A percentile compares a stretch with the other conserved stretches of the same genome.
Conservation (phyloP, 1,140 invertebrate genomes). For the Limonius californicus region DNA sequence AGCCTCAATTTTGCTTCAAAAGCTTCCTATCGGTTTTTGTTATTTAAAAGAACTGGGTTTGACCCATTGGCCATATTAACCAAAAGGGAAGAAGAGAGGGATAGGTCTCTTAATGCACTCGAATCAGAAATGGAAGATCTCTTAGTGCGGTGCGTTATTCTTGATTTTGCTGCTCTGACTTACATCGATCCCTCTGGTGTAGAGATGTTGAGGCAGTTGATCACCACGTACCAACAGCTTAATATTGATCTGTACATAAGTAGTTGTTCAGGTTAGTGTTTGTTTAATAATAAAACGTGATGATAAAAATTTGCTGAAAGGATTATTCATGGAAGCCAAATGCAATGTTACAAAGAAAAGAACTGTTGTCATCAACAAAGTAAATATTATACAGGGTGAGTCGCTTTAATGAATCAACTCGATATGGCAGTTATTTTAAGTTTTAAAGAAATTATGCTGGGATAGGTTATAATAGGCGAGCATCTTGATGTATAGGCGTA, state of each 20-base stretch:
- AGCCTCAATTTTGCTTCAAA: constrained; percentile 73
- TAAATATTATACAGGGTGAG: no score
- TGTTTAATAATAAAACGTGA: no score
- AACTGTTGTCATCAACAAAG: no score
- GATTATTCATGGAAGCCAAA: no score
- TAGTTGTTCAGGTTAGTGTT: constrained; percentile 36
- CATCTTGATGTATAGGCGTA: no score
- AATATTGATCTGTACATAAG: constrained; percentile 43
- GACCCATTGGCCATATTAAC: constrained; percentile 41
- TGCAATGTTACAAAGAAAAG: no score
- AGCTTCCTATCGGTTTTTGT: constrained; percentile 58
- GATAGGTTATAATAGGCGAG: no score
- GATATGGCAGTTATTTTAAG: no score
- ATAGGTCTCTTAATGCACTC: neutral
- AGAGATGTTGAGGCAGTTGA: constrained; percentile 53
- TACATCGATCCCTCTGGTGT: constrained; percentile 68
- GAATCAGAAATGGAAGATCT: constrained; percentile 42
- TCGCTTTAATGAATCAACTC: no score
- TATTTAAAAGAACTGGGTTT: constrained; percentile 56
- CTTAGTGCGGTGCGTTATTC: constrained; percentile 46
- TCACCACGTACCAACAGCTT: constrained; percentile 54
- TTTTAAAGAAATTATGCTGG: no score
- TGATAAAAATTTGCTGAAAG: no score
- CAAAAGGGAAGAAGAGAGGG: constrained; percentile 32
- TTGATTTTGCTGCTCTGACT: constrained; percentile 66